Conservation (phyloP, 2,888 invertebrate species). For the Carterocephalus palaemon region DNA sequence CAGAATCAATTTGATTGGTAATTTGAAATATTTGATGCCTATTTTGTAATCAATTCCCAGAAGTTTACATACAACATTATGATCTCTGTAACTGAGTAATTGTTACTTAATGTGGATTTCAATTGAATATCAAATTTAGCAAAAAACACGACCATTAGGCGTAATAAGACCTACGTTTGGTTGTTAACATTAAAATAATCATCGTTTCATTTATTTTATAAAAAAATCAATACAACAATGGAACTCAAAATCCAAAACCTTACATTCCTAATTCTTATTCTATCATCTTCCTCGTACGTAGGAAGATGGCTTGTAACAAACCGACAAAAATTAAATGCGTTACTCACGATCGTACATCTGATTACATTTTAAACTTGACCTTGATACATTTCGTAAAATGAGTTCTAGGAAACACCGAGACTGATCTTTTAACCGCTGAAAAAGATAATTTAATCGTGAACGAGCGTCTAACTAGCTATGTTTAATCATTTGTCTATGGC, state of each 20-base stretch:
- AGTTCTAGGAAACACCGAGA: neutral
- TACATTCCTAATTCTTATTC: neutral
- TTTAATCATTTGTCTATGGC: too few species aligned
- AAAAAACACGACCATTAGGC: too few species aligned
- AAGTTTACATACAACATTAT: neutral
- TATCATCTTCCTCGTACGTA: constrained; percentile 6
- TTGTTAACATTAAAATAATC: too few species aligned
- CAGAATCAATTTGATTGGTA: neutral
- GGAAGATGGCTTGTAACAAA: constrained; percentile 9
- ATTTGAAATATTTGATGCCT: neutral
- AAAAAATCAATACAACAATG: too few species aligned
- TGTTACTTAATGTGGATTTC: neutral
- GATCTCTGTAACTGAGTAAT: neutral
- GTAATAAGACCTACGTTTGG: too few species aligned
- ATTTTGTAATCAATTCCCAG: neutral
- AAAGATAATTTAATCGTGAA: too few species aligned
- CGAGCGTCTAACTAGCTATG: too few species aligned
- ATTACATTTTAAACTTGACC: neutral
- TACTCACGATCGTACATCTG: constrained; percentile 1
- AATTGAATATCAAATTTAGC: neutral
- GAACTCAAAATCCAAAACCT: too few species aligned
- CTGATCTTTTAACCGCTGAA: too few species aligned
- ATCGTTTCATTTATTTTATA: too few species aligned
- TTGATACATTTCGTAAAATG: constrained; percentile 1
- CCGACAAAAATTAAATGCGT: neutral